phyloP scores from a whole-genome alignment of 2,888 invertebrate species.

The Antheraea assamensis region DNA sequence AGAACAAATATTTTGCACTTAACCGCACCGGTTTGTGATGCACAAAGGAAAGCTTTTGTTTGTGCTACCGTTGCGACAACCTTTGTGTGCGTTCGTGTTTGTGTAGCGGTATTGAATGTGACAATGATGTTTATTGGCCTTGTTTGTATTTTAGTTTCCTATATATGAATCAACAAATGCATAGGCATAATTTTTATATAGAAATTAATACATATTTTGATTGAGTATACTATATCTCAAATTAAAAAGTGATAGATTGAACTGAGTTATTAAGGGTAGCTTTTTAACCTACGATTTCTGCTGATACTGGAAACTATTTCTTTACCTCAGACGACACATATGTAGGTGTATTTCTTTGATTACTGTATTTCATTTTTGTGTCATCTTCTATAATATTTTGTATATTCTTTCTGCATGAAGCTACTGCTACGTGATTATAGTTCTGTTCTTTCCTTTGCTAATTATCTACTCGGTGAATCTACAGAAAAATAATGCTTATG shows the following conservation, averaged over 20 bases:
- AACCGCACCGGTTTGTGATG: slow-evolving; percentile 45
- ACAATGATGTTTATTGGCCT: slow-evolving; percentile 39
- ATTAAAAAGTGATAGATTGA: neutral
- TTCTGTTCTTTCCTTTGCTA: too few relatives aligned
- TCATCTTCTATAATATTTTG: too few relatives aligned
- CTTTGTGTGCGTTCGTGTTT: slow-evolving; percentile 31
- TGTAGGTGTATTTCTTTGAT: too few relatives aligned
- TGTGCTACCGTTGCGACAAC: slow-evolving; percentile 28
- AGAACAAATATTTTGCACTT: slow-evolving; percentile 60
- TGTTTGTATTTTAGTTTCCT: slow-evolving; percentile 13
- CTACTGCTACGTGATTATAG: too few relatives aligned
- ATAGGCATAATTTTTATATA: neutral
- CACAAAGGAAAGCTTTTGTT: slow-evolving; percentile 47
- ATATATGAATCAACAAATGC: neutral
- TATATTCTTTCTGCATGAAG: too few relatives aligned
- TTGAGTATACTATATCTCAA: neutral
- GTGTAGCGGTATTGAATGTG: slow-evolving; percentile 38
- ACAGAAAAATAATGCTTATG: neutral
- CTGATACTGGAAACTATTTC: too few relatives aligned
- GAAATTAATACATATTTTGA: neutral
- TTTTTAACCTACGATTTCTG: neutral
- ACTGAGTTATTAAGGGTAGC: neutral
- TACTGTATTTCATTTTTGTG: too few relatives aligned
- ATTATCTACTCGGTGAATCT: too few relatives aligned
- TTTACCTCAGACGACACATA: too few relatives aligned